Conservation (phyloP, 1,140 invertebrate species). For the Acyrthosiphon pisum region DNA sequence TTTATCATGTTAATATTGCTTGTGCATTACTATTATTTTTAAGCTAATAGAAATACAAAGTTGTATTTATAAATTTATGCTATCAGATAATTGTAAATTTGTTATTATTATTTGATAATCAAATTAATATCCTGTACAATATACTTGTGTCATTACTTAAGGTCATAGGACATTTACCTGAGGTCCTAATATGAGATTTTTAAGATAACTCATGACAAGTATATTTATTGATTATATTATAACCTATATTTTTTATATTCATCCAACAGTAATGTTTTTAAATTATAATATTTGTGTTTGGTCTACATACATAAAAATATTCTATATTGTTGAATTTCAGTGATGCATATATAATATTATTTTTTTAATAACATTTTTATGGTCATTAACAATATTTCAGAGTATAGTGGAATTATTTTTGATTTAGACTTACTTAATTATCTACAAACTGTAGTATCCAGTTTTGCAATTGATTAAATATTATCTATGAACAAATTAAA, state of each 20-base stretch:
- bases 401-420: neutral
- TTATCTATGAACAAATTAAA: neutral
- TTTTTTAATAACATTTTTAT: neutral
- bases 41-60: neutral
- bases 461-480: neutral
- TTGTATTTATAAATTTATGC: neutral
- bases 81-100: neutral
- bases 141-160: neutral
- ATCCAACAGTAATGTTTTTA: neutral
- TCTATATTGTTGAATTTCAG: neutral
- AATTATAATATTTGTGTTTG: neutral
- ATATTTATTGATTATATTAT: neutral
- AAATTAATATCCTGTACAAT: neutral
- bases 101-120: neutral
- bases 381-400: neutral
- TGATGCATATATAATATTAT: neutral
- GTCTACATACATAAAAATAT: neutral
- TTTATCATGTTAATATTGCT: neutral
- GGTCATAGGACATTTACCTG: neutral
- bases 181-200: neutral
- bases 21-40: conserved; percentile 1
- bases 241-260: neutral
- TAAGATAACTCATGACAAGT: neutral
- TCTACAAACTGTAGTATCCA: neutral
- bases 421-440: neutral